These are phyloP conservation scores for Leucoptera coffeella DNA, from an alignment of 2,888 invertebrate genomes.

Conservation along the genomic window DNA sequence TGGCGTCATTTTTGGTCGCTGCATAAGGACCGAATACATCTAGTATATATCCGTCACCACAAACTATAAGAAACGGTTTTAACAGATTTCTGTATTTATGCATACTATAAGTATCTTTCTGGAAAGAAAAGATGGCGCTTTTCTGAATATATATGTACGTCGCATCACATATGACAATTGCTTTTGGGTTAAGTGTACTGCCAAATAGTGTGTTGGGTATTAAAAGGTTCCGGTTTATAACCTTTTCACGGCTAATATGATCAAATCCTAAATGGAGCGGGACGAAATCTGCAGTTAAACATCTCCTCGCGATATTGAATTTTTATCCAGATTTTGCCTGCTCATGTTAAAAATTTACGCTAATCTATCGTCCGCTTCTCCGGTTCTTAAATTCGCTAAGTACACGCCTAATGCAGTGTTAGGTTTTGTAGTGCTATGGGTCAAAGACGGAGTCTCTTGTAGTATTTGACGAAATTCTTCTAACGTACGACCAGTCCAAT, in stretches of 20 bases:
- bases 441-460: conserved; percentile 3
- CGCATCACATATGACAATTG: conserved; percentile 4
- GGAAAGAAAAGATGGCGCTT: conserved; percentile 7
- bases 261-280: too few relatives aligned
- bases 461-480: conserved; percentile 4
- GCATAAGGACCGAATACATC: too few relatives aligned
- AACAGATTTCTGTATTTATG: conserved; percentile 9
- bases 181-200: too few relatives aligned
- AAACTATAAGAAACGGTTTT: conserved; percentile 10
- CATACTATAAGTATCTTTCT: conserved; percentile 8
- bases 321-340: conserved; percentile 2
- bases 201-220: too few relatives aligned
- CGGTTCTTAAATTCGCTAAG: conserved; percentile 5
- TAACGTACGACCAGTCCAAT: conserved; percentile 3
- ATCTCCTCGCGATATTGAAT: too few relatives aligned
- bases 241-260: too few relatives aligned
- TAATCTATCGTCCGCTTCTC: conserved; percentile 4
- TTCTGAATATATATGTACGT: conserved; percentile 7
- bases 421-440: conserved; percentile 3
- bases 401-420: conserved; percentile 2
- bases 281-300: too few relatives aligned
- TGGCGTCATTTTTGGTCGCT: conserved; percentile 7
- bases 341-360: conserved; percentile 3
- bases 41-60: too few relatives aligned
- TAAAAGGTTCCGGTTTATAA: too few relatives aligned